phyloP scores from a whole-genome alignment of 2,113 vertebrate species.

The Apistogramma diplotaenia region DNA sequence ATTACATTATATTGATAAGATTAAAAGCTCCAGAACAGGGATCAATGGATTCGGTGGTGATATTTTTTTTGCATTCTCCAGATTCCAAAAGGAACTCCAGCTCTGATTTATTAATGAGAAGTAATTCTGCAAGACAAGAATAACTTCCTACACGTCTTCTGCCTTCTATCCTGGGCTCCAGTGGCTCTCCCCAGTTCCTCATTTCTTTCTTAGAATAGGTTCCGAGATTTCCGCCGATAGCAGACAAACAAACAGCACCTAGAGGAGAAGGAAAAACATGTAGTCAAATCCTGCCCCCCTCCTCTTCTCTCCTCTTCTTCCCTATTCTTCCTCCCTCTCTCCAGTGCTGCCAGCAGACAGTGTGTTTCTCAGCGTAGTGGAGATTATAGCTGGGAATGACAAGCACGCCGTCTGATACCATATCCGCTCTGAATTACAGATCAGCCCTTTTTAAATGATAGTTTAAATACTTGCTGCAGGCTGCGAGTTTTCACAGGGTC shows the following conservation, averaged over 20 bases:
- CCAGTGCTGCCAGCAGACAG: constrained; percentile 64
- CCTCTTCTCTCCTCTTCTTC: not conserved
- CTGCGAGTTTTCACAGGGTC: constrained; percentile 71
- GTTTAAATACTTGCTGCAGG: constrained; percentile 75
- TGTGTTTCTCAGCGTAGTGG: constrained; percentile 64
- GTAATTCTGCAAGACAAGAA: not conserved
- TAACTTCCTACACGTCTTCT: not conserved
- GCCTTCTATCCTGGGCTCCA: not conserved
- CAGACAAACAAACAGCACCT: constrained; percentile 39
- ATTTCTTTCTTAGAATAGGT: not conserved
- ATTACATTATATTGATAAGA: not conserved
- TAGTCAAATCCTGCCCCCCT: constrained; percentile 5
- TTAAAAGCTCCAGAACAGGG: not conserved
- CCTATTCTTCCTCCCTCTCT: constrained; percentile 43
- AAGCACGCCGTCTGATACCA: constrained; percentile 75
- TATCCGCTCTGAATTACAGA: constrained; percentile 78
- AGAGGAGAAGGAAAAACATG: constrained; percentile 51
- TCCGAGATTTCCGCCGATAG: constrained; percentile 33
- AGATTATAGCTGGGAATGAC: constrained; percentile 75
- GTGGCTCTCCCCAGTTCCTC: not conserved
- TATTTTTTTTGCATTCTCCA: not conserved
- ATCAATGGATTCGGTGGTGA: not conserved
- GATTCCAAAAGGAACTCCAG: not conserved
- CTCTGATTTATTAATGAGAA: not conserved
- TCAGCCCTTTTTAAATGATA: constrained; percentile 76